These are phyloP conservation scores for Syritta pipiens DNA, from an alignment of 2,888 invertebrate species.

Conservation along the genomic window DNA sequence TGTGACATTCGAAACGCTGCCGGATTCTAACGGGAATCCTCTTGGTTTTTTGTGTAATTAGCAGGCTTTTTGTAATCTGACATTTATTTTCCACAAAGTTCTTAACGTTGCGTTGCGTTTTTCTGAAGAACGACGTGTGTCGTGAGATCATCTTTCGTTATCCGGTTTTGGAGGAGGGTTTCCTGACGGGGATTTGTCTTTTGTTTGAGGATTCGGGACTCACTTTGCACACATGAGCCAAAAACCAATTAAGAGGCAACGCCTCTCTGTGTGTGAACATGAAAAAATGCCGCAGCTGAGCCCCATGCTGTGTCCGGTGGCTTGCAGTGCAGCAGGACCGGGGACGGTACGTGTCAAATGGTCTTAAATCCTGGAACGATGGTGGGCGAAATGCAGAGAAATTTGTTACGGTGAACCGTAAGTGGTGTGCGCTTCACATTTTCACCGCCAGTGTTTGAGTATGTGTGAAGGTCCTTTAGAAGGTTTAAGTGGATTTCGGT, in stretches of 20 bases:
- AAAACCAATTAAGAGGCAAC: conserved; percentile 62
- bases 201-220: background rate
- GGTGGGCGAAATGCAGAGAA: conserved; percentile 45
- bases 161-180: conserved; percentile 22
- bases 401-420: conserved; percentile 67
- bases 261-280: conserved; percentile 51
- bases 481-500: background rate
- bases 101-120: no score
- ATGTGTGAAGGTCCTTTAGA: conserved; percentile 16
- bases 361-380: conserved; percentile 31
- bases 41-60: conserved; percentile 62
- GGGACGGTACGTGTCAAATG: conserved; percentile 53
- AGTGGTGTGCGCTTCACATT: conserved; percentile 33
- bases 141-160: conserved; percentile 50
- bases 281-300: conserved; percentile 35
- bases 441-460: conserved; percentile 28
- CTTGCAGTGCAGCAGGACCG: conserved; percentile 18
- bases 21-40: conserved; percentile 54
- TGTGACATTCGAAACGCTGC: conserved; percentile 56
- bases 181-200: background rate
- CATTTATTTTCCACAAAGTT: conserved; percentile 17
- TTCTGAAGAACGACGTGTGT: background rate
- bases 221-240: conserved; percentile 21
- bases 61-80: conserved; percentile 38
- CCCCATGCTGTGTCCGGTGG: conserved; percentile 60